These are phyloP conservation scores for Cyclopterus lumpus DNA, from an alignment of 2,797 vertebrate species.

Conservation along the genomic window DNA sequence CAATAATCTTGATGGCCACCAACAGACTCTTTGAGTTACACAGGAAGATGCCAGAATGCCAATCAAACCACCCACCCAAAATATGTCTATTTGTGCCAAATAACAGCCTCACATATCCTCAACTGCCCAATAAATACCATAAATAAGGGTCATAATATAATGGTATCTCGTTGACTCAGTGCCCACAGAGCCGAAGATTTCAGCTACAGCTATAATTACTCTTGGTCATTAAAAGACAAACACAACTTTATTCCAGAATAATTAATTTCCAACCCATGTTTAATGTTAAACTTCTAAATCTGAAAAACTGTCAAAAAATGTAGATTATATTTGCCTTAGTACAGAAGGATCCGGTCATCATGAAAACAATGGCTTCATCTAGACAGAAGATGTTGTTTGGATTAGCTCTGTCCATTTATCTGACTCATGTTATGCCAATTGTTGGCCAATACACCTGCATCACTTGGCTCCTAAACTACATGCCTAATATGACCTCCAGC, in stretches of 20 bases:
- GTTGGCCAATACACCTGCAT: slow-evolving; percentile 52
- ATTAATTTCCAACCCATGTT: neutral
- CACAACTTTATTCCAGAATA: slow-evolving; percentile 11
- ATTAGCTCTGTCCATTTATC: slow-evolving; percentile 33
- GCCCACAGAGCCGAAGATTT: slow-evolving; percentile 29
- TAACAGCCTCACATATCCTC: slow-evolving; percentile 51
- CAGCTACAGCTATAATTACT: slow-evolving; percentile 26
- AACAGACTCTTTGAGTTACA: slow-evolving; percentile 62
- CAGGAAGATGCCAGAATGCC: slow-evolving; percentile 62
- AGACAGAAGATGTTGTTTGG: slow-evolving; percentile 38
- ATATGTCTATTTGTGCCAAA: slow-evolving; percentile 50
- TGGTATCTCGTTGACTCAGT: slow-evolving; percentile 16
- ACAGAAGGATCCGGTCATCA: slow-evolving; percentile 9
- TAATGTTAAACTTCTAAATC: slow-evolving; percentile 21
- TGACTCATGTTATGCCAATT: slow-evolving; percentile 69
- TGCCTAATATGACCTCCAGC: neutral
- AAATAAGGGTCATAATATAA: slow-evolving; percentile 32
- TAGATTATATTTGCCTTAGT: slow-evolving; percentile 1
- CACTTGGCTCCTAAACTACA: slow-evolving; percentile 7
- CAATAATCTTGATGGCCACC: slow-evolving; percentile 57
- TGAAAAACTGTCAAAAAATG: slow-evolving; percentile 8
- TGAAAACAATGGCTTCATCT: slow-evolving; percentile 15
- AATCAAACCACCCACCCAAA: slow-evolving; percentile 57
- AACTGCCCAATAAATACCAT: slow-evolving; percentile 49
- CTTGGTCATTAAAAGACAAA: slow-evolving; percentile 23